Evolutionary conservation across 2,113 vertebrate species (phyloP).

Genomic region (Poicephalus meyeri): DNA sequence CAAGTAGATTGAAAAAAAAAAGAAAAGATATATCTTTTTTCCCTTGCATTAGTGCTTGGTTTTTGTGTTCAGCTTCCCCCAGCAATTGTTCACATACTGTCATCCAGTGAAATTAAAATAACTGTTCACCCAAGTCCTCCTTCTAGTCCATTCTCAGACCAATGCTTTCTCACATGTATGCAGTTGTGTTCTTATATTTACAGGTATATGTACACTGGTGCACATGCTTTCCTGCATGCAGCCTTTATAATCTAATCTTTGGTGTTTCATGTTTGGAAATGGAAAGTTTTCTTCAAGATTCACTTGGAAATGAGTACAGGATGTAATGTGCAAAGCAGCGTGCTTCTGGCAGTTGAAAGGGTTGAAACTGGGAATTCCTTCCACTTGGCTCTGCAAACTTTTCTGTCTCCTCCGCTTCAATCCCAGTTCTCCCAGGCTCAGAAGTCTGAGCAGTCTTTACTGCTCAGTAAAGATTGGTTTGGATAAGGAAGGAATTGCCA

Average conservation of each 20-base stretch:
- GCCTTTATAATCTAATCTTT: neutral
- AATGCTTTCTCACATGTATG: neutral
- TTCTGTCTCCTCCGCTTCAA: neutral
- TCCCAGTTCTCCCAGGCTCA: neutral
- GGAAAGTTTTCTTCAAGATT: neutral
- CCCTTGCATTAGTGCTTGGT: neutral
- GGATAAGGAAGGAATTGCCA: neutral
- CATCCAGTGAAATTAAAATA: slow-evolving; percentile 2
- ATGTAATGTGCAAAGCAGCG: neutral
- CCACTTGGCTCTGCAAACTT: neutral
- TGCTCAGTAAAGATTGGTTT: neutral
- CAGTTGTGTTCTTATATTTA: neutral
- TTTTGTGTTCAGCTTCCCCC: slow-evolving; percentile 1
- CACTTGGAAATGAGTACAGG: neutral
- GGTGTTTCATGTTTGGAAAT: neutral
- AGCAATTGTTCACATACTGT: neutral
- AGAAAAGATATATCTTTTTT: neutral
- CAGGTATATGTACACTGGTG: neutral
- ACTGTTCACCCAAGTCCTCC: neutral
- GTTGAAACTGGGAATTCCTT: neutral
- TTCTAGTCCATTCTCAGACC: neutral
- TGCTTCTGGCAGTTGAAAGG: neutral
- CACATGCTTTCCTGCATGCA: neutral
- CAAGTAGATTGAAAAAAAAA: neutral
- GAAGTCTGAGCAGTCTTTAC: neutral